Evolutionary conservation across 2,888 invertebrate species (phyloP).

Genomic region (Linnaemya vulpina): DNA sequence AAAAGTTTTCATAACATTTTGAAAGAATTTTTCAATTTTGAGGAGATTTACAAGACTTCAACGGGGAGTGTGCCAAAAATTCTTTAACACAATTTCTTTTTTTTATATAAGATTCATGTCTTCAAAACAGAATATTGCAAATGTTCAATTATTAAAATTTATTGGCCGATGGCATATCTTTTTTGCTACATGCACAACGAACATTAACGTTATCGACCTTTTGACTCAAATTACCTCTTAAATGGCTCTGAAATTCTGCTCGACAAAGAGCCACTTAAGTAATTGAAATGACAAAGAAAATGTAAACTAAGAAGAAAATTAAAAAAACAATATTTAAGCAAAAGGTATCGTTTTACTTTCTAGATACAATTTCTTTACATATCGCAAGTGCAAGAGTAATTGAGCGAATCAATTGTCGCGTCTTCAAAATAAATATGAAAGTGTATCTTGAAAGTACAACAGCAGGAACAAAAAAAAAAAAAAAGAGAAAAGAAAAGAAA

Average conservation of each 20-base stretch:
- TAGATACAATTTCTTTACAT: slow-evolving; percentile 54
- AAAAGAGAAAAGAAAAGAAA: slow-evolving; percentile 17
- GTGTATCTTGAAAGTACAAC: slow-evolving; percentile 47
- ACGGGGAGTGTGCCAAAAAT: too few species aligned
- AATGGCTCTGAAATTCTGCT: slow-evolving; percentile 24
- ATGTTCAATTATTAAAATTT: slow-evolving; percentile 11
- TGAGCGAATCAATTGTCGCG: slow-evolving; percentile 69
- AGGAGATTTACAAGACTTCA: too few species aligned
- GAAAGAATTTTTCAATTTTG: background rate
- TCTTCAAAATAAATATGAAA: slow-evolving; percentile 63
- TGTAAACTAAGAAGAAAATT: background rate
- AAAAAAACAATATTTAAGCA: slow-evolving; percentile 23
- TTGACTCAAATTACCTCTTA: slow-evolving; percentile 33
- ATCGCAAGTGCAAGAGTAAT: slow-evolving; percentile 68
- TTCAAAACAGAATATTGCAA: background rate
- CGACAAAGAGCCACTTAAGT: slow-evolving; percentile 42
- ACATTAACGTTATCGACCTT: slow-evolving; percentile 37
- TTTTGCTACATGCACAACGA: slow-evolving; percentile 5
- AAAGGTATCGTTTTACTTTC: slow-evolving; percentile 51
- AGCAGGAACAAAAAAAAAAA: slow-evolving; percentile 8
- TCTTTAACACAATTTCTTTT: background rate
- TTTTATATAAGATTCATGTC: background rate
- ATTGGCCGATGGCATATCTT: slow-evolving; percentile 41
- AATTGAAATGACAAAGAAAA: slow-evolving; percentile 24
- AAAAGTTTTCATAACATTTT: background rate